These are phyloP conservation scores for Cardinalis cardinalis DNA, from an alignment of 2,113 vertebrate species.

Conservation along the genomic window DNA sequence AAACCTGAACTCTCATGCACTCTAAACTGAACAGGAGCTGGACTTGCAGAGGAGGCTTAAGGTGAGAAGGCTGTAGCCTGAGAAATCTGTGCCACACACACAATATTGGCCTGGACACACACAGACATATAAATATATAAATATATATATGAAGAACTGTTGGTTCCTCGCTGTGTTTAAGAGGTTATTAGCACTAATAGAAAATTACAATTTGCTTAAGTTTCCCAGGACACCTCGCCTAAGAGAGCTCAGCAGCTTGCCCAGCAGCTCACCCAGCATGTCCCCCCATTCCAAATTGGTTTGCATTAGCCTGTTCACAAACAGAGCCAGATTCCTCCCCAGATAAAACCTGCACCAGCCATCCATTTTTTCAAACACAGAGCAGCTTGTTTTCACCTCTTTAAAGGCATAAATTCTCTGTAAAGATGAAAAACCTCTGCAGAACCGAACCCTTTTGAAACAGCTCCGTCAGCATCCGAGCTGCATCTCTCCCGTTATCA, in stretches of 20 bases:
- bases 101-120: not conserved
- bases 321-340: not conserved
- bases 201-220: not conserved
- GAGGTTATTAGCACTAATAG: constrained; percentile 21
- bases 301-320: constrained; percentile 41
- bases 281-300: constrained; percentile 11
- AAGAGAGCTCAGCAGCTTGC: not conserved
- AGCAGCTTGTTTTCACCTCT: not conserved
- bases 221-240: not conserved
- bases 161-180: not conserved
- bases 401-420: not conserved
- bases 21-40: not conserved
- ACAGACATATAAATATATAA: not conserved
- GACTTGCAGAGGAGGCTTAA: not conserved
- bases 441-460: not conserved
- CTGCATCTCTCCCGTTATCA: not conserved
- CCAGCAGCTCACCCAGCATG: not conserved
- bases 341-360: not conserved
- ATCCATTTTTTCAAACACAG: not conserved
- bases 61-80: not conserved
- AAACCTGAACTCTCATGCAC: not conserved
- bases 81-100: not conserved
- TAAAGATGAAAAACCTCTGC: not conserved
- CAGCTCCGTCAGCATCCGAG: not conserved
- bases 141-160: not conserved